Evolutionary conservation across 2,797 vertebrate species (phyloP).

Genomic region (Simalia tracyae): DNA sequence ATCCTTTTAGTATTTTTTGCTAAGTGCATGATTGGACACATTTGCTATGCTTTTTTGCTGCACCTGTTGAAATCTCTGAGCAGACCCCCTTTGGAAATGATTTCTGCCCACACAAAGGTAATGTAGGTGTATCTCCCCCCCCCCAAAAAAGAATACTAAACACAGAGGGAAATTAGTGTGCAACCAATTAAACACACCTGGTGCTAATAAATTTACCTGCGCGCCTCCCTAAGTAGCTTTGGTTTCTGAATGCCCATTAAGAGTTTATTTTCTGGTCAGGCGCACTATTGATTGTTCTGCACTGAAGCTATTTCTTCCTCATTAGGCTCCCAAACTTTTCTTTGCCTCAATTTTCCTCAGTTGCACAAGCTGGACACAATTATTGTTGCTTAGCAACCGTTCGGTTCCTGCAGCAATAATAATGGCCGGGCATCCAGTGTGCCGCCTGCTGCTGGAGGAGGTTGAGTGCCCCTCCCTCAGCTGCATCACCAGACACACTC

Average conservation of each 20-base stretch:
- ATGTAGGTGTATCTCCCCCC: not conserved
- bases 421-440: slow-evolving; percentile 41
- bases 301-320: slow-evolving; percentile 68
- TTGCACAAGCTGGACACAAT: slow-evolving; percentile 67
- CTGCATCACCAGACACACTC: not conserved
- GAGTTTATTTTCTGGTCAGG: slow-evolving; percentile 73
- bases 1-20: not conserved
- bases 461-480: slow-evolving; percentile 29
- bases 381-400: slow-evolving; percentile 74
- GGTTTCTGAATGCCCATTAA: slow-evolving; percentile 57
- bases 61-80: slow-evolving; percentile 42
- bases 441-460: slow-evolving; percentile 44
- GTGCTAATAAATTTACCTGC: slow-evolving; percentile 64
- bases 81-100: slow-evolving; percentile 26
- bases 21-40: too few species aligned
- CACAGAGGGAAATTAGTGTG: slow-evolving; percentile 40
- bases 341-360: slow-evolving; percentile 67
- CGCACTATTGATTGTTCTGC: slow-evolving; percentile 69
- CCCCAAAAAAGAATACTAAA: slow-evolving; percentile 24
- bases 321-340: slow-evolving; percentile 76
- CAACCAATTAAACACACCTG: slow-evolving; percentile 59
- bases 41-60: slow-evolving; percentile 15
- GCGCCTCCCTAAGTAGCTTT: slow-evolving; percentile 58
- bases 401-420: slow-evolving; percentile 54
- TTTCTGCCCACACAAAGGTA: slow-evolving; percentile 23